Evolutionary conservation across 2,797 vertebrate genomes (phyloP).

Genomic region (Hoplostethus atlanticus): DNA sequence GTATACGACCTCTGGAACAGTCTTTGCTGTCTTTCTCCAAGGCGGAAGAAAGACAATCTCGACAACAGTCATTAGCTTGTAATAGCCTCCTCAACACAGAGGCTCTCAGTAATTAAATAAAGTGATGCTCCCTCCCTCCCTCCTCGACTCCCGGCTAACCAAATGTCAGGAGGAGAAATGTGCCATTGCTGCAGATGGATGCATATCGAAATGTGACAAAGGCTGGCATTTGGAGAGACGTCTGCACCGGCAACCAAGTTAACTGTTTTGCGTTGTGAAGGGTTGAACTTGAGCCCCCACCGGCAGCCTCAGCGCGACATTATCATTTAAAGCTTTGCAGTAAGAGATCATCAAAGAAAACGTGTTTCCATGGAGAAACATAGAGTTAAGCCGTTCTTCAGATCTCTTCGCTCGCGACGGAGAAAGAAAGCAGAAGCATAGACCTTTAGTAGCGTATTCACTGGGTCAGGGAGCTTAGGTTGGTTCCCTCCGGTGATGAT

Average conservation of each 20-base stretch:
- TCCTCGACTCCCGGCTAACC: conserved; percentile 32
- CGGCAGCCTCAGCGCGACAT: too few species aligned
- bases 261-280: conserved; percentile 1
- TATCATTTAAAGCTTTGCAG: conserved; percentile 14
- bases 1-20: conserved; percentile 9
- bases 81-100: conserved; percentile 54
- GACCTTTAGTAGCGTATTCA: too few species aligned
- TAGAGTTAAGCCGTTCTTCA: too few species aligned
- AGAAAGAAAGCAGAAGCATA: too few species aligned
- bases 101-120: conserved; percentile 56
- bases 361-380: too few species aligned
- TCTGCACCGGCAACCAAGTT: neutral
- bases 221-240: conserved; percentile 25
- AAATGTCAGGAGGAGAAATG: conserved; percentile 37
- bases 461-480: too few species aligned
- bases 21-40: conserved; percentile 25
- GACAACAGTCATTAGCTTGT: conserved; percentile 47
- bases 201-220: conserved; percentile 17
- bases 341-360: neutral
- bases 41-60: conserved; percentile 21
- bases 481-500: too few species aligned
- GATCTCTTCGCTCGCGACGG: too few species aligned
- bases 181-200: conserved; percentile 19
- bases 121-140: conserved; percentile 23
- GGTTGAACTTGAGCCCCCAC: conserved; percentile 7